Base-by-base conservation (phyloP, 1,140 invertebrate species). In the Aradophagus sp. region DNA sequence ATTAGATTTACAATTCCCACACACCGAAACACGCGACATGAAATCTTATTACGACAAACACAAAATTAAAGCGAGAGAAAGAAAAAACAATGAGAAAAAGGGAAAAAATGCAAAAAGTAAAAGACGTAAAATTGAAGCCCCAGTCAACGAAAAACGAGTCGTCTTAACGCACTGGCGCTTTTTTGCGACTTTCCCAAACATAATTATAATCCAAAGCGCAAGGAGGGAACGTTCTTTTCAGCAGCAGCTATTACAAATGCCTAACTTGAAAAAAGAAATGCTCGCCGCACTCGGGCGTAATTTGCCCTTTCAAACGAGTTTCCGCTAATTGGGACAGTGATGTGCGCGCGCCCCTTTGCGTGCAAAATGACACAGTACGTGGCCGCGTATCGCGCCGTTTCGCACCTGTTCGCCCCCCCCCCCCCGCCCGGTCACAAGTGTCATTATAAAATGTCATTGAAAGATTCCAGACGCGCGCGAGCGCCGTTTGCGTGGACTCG, bases 251-350 rank as follows among this genome's bases (percentile, higher is more conserved):
- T 61, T 61, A 61, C 35, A 19, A 39, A 50, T 42, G 19, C 10
- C 27, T 48, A 59, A 32, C 38, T 32, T 7, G 27, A 36, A 13
- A 29, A 52, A 36, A 29, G 23, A 44, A 61, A 29, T n/a, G 32
- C 17, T 36, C 20, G 26, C 35, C 34, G 17, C 14, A 34, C 29
- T 29, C 29, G 17, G 11, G 13, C 29, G 13, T 55, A 55, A 39
- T 55, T 65, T 41, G 11, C 27, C 38, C 41, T 42, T 32, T 50
- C 20, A 34, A 36, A 36, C 38, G 47, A 35, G 35, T 67, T 67
- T 58, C 14, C 47, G 34, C 53, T 67, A 67, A 67, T 67, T 67
- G 53, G 63, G 44, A 67, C 53, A 58, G n/a, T n/a, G n/a, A n/a
- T n/a, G n/a, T 45, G 45, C 45, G 63, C 52, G 39, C 35, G 10